Evolutionary conservation across 92 coral and sea anemone genomes (phyloP).

Genomic region (Paragorgia papillata): DNA sequence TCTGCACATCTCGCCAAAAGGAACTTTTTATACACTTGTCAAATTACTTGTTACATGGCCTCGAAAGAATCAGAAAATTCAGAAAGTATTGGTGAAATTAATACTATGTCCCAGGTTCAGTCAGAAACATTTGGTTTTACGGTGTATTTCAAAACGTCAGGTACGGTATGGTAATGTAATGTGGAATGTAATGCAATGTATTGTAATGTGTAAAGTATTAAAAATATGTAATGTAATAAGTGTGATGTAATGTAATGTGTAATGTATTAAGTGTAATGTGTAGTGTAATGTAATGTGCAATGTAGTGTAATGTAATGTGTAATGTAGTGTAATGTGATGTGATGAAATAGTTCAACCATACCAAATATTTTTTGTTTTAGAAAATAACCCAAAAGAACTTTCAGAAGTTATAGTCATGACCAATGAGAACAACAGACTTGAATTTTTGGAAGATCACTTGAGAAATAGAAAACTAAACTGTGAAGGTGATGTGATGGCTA

Average conservation of each 20-base stretch:
- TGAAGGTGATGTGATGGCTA: neutral
- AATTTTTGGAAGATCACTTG: constrained; percentile 11
- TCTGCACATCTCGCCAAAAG: neutral
- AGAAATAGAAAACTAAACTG: neutral
- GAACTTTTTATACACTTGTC: no score
- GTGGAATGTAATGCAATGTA: neutral
- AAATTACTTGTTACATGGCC: neutral
- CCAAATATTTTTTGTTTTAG: no score
- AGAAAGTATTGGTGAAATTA: neutral
- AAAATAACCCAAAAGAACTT: neutral
- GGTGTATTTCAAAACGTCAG: constrained; percentile 17
- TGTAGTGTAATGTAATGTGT: no score
- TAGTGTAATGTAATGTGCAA: no score
- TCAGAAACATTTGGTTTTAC: constrained; percentile 26
- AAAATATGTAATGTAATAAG: no score
- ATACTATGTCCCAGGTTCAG: neutral
- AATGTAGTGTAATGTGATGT: no score
- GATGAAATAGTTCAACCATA: no score
- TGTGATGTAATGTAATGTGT: no score
- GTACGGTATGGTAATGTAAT: neutral
- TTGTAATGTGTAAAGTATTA: no score
- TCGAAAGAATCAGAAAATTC: neutral
- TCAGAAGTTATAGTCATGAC: constrained; percentile 19
- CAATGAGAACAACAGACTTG: constrained; percentile 9
- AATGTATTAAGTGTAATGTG: no score